phyloP scores from a whole-genome alignment of 1,140 invertebrate species.

The Drepana arcuata region DNA sequence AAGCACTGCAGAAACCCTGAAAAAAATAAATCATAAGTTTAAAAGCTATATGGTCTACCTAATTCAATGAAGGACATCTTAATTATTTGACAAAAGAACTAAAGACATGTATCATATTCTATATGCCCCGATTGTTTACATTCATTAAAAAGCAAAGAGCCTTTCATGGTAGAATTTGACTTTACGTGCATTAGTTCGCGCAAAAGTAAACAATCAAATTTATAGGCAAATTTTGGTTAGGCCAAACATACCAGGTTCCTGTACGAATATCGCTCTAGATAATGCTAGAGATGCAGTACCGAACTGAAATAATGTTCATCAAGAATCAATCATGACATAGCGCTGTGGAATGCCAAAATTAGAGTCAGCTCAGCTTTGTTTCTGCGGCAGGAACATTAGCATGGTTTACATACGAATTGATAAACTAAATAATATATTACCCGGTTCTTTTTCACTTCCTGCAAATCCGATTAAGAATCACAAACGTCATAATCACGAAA shows the following conservation, averaged over 20 bases:
- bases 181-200: too few species aligned
- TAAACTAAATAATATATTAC: not conserved
- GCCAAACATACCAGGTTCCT: not conserved
- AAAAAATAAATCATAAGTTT: too few species aligned
- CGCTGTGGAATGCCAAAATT: conserved; percentile 63
- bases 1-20: too few species aligned
- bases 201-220: too few species aligned
- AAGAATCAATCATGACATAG: conserved; percentile 54
- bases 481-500: conserved; percentile 60
- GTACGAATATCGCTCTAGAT: conserved; percentile 6
- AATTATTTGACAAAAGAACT: too few species aligned
- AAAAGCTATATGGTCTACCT: too few species aligned
- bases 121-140: too few species aligned
- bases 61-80: too few species aligned
- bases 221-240: too few species aligned
- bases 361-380: conserved; percentile 43
- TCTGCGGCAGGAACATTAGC: conserved; percentile 7
- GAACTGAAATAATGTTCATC: conserved; percentile 39
- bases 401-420: not conserved
- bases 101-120: too few species aligned
- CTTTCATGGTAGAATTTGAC: too few species aligned
- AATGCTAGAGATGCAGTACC: conserved; percentile 12
- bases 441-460: conserved; percentile 34
- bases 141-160: too few species aligned
- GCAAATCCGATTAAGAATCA: conserved; percentile 43